Evolutionary conservation across 1,140 invertebrate species (phyloP), one percentile per base, ranked within the genome.

Genomic region (Bombus superbus): DNA sequence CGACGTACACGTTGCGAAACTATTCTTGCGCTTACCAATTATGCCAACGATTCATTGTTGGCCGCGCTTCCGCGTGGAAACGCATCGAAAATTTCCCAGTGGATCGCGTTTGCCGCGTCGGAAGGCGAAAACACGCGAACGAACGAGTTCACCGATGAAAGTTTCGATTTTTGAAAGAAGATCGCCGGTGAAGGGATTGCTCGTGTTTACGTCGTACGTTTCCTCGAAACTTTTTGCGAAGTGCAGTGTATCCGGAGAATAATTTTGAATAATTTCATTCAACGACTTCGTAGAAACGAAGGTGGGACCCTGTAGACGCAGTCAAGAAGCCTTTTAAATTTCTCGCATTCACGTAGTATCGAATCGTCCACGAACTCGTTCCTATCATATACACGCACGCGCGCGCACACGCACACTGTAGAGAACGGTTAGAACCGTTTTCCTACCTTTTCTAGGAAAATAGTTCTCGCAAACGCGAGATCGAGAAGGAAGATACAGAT

Each of bases 31-130:
- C 74, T 72, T 69, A 35, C 62, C 88, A 86, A 92, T 92, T 91
- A 91, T 91, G 86, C 85, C 81, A 83, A 87, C 85, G 84, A 90
- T 85, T 90, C 89, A 91, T 92, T 91, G 91, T 92, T 88, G 72
- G 40, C 40, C 42, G 53, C 40, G 72, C 91, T 92, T 92, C 91
- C 91, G 91, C 84, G 84, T 89, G 68, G 47, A 83, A 87, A 90
- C 68, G 75, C 80, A 77, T 89, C 73, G 81, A 88, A 88, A 89
- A 87, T 73, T 90, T 91, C 90, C 77, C 90, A 91, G 66, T 32
- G 83, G 38, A 88, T 81, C 72, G 40, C 69, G 59, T 35, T 11
- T 11, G 42, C 11, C 28, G 18, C 53, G 32, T 32, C 25, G 53
- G 9, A 40, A 62, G 72, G 35, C 47, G 40, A 35, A 9, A 44